phyloP scores from a whole-genome alignment of 92 coral and sea anemone species.

The Palythoa heliodiscus region DNA sequence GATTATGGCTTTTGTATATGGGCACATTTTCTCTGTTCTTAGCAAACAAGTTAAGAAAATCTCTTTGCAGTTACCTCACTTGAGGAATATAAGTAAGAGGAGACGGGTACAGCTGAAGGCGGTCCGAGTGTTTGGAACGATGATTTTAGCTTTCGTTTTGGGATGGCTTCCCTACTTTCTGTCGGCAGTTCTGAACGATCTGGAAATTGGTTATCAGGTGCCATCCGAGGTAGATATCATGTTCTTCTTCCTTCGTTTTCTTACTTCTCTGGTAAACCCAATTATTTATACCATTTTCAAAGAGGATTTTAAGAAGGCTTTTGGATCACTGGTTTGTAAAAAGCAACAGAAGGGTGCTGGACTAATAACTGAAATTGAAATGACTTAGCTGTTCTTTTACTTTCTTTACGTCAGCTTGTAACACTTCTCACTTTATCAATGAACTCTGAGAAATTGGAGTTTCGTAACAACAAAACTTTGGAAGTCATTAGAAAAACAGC shows the following conservation, averaged over 20 bases:
- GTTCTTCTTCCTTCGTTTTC: constrained; percentile 66
- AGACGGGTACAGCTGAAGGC: constrained; percentile 71
- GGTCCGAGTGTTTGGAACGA: constrained; percentile 63
- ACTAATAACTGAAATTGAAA: not conserved
- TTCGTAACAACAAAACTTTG: too few relatives aligned
- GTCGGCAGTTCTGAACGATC: constrained; percentile 54
- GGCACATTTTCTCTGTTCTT: constrained; percentile 58
- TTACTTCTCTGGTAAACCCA: constrained; percentile 69
- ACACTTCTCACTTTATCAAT: not conserved
- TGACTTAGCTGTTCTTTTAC: not conserved
- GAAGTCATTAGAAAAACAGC: too few relatives aligned
- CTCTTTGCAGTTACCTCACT: constrained; percentile 56
- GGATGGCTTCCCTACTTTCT: constrained; percentile 82
- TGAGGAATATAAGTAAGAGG: constrained; percentile 41
- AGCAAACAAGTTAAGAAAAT: constrained; percentile 62
- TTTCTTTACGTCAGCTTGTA: not conserved
- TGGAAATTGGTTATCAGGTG: constrained; percentile 36
- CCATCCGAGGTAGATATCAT: constrained; percentile 51
- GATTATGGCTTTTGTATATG: constrained; percentile 52
- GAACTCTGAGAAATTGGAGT: not conserved
- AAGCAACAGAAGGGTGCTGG: constrained; percentile 2
- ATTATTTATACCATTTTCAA: constrained; percentile 73
- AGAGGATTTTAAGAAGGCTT: constrained; percentile 76
- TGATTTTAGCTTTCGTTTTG: constrained; percentile 67
- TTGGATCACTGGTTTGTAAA: constrained; percentile 40